Percentiles rank a stretch among this genome's conserved stretches.
These are phyloP conservation scores for Shargacucullia verbasci DNA, from an alignment of 2,888 invertebrate genomes.

Conservation along the genomic window DNA sequence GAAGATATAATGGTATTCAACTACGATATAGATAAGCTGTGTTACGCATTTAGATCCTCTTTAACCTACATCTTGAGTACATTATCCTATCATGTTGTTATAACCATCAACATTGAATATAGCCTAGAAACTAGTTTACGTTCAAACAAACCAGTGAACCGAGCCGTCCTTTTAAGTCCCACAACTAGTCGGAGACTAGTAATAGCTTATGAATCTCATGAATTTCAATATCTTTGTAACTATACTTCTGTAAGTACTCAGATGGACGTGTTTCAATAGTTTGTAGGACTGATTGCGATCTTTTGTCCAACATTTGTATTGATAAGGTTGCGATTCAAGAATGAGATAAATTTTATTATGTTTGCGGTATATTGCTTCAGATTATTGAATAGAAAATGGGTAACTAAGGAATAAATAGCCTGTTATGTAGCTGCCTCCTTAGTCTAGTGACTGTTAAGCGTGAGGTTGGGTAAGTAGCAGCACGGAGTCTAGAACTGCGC, in stretches of 20 bases:
- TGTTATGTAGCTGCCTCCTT: too few relatives aligned
- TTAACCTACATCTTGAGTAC: not conserved
- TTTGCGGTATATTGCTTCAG: too few relatives aligned
- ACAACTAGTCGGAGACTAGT: conserved; percentile 7
- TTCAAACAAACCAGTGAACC: conserved; percentile 16
- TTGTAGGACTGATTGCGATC: conserved; percentile 20
- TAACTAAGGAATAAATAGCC: too few relatives aligned
- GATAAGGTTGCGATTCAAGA: not conserved
- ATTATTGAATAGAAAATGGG: too few relatives aligned
- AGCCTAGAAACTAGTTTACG: not conserved
- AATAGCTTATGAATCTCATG: conserved; percentile 39
- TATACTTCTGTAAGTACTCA: conserved; percentile 18
- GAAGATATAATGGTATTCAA: not conserved
- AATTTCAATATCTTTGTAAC: conserved; percentile 36
- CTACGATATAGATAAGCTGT: not conserved
- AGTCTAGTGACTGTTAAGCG: too few relatives aligned
- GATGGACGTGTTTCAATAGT: conserved; percentile 18
- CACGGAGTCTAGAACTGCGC: too few relatives aligned
- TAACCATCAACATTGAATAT: not conserved
- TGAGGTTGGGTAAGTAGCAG: too few relatives aligned
- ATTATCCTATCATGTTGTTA: not conserved
- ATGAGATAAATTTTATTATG: too few relatives aligned
- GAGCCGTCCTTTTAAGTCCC: conserved; percentile 3
- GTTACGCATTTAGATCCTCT: not conserved
- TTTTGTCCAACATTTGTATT: conserved; percentile 9